phyloP scores from a whole-genome alignment of 2,797 vertebrate species.

The Darevskia mixta region DNA sequence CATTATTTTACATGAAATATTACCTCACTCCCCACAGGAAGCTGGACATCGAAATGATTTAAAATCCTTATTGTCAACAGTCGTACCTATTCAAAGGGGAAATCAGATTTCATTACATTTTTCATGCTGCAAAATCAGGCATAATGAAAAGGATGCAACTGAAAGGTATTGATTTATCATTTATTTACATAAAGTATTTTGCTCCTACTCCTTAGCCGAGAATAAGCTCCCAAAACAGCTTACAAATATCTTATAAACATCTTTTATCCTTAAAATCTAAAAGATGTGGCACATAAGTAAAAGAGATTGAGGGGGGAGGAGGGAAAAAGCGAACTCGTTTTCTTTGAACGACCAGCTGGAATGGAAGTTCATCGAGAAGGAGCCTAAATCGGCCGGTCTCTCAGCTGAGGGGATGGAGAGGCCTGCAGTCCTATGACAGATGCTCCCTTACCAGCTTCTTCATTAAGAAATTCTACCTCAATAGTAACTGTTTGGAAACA shows the following conservation, averaged over 20 bases:
- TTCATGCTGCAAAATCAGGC: neutral
- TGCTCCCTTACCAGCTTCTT: neutral
- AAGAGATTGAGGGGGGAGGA: neutral
- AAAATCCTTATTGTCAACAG: slow-evolving; percentile 92
- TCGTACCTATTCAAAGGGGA: slow-evolving; percentile 84
- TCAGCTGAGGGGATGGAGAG: neutral
- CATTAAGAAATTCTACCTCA: slow-evolving; percentile 7
- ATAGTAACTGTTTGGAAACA: neutral
- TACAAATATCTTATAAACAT: neutral
- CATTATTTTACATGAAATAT: slow-evolving; percentile 33
- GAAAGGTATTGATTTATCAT: neutral
- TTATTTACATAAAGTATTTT: no score
- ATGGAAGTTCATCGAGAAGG: neutral
- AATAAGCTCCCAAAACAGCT: no score
- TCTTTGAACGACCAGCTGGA: neutral
- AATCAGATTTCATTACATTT: slow-evolving; percentile 45
- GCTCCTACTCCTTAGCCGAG: no score
- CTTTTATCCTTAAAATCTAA: neutral
- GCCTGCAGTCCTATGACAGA: neutral
- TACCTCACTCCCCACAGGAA: slow-evolving; percentile 85
- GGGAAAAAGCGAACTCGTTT: no score
- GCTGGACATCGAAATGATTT: slow-evolving; percentile 87
- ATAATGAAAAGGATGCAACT: slow-evolving; percentile 24
- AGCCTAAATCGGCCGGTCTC: neutral
- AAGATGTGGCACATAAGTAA: neutral